Percentiles rank a stretch among this genome's conserved stretches.
Evolutionary conservation across 2,113 vertebrate species (phyloP).

Genomic region (Saccopteryx leptura): DNA sequence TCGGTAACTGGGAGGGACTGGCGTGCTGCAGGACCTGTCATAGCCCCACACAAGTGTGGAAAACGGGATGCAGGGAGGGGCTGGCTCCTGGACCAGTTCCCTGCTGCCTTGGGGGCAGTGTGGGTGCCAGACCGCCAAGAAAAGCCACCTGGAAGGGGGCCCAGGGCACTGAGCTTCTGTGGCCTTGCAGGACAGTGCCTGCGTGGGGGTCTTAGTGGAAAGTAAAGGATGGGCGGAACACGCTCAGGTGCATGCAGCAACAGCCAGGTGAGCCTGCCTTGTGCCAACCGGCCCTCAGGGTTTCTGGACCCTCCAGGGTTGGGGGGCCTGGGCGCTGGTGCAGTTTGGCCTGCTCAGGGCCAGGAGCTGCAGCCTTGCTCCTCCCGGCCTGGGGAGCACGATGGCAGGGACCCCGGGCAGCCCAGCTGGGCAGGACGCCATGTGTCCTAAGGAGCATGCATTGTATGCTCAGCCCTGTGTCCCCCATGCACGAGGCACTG

Average conservation of each 20-base stretch:
- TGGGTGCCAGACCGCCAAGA: neutral
- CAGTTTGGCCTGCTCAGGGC: neutral
- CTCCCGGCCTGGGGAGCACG: neutral
- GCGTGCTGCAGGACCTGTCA: neutral
- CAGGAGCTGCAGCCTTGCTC: neutral
- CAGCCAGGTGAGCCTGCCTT: neutral
- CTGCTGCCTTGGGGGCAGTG: neutral
- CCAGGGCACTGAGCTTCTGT: too few species aligned
- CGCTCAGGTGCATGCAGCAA: accelerated
- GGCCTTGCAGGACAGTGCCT: neutral
- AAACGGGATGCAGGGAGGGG: neutral
- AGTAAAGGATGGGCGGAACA: accelerated
- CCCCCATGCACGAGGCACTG: too few species aligned
- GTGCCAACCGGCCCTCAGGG: accelerated
- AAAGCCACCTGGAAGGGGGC: neutral
- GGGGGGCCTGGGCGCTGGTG: neutral
- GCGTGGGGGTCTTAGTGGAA: neutral
- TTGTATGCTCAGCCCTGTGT: neutral
- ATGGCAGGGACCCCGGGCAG: neutral
- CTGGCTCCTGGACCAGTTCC: too few species aligned
- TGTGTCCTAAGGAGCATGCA: accelerated
- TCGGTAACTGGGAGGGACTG: neutral
- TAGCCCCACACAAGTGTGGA: neutral
- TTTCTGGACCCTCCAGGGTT: neutral
- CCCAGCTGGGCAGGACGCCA: neutral